Conservation (phyloP, 2,113 vertebrate species). For the Notothenia rossii region DNA sequence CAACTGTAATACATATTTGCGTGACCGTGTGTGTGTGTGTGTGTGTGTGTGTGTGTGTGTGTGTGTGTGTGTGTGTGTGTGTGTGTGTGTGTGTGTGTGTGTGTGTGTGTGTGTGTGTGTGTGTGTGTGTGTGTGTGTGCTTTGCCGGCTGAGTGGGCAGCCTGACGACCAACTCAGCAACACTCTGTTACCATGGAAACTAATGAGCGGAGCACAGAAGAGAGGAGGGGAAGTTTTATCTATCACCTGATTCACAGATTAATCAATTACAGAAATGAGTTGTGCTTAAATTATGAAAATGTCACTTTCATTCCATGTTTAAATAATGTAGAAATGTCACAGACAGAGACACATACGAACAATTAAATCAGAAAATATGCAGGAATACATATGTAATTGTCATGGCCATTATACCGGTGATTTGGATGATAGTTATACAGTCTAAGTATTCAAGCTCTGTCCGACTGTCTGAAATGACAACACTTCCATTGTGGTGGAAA, state of each 20-base stretch:
- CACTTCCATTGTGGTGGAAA: no score
- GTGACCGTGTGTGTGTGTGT: conserved; percentile 8
- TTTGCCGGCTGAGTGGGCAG: conserved; percentile 81
- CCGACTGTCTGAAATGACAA: no score
- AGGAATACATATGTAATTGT: background rate
- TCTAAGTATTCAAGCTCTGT: no score
- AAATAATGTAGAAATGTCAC: background rate
- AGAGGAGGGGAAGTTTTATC: conserved; percentile 35
- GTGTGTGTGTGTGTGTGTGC: conserved; percentile 62
- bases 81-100: conserved; percentile 52
- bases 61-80: background rate
- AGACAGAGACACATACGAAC: background rate
- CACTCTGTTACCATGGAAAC: conserved; percentile 85
- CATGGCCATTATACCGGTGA: background rate
- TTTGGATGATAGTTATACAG: no score
- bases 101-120: conserved; percentile 65
- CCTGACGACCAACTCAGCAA: conserved; percentile 82
- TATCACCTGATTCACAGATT: background rate
- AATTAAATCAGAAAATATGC: background rate
- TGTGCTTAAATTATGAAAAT: background rate
- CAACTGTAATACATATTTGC: conserved; percentile 2
- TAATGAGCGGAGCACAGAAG: conserved; percentile 65
- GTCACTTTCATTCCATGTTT: background rate
- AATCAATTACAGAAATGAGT: background rate
- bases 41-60: conserved; percentile 21